These are phyloP conservation scores for Phocides pigmalion DNA, from an alignment of 1,140 invertebrate species.

Conservation along the genomic window DNA sequence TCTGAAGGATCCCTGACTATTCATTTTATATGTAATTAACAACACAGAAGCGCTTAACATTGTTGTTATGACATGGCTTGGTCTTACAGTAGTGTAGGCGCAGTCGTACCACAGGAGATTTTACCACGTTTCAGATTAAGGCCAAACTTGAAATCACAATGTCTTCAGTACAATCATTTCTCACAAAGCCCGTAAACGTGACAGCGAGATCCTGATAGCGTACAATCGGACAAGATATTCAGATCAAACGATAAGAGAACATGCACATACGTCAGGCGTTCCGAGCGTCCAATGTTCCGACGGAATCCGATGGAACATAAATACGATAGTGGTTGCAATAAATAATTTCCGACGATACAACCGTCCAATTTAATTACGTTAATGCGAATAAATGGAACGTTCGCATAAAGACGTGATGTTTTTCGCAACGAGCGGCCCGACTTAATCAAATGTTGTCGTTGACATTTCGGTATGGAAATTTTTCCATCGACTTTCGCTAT, in stretches of 20 bases:
- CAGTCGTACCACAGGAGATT: no score
- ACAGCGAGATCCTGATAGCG: not conserved
- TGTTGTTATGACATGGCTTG: no score
- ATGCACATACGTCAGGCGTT: conserved; percentile 1
- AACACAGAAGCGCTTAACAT: no score
- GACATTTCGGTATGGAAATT: conserved; percentile 3
- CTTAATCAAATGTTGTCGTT: not conserved
- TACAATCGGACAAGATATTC: not conserved
- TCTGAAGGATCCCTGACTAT: no score
- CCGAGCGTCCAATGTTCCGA: not conserved
- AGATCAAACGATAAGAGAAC: not conserved
- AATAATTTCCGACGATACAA: conserved; percentile 2
- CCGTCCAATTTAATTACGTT: conserved; percentile 16
- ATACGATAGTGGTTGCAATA: conserved; percentile 2
- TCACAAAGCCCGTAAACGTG: conserved; percentile 5
- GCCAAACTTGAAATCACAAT: no score
- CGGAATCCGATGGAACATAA: conserved; percentile 3
- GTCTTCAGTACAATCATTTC: not conserved
- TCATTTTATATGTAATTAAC: no score
- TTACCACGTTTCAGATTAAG: no score
- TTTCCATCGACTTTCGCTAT: conserved; percentile 5
- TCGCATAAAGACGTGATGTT: conserved; percentile 2
- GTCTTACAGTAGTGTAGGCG: no score
- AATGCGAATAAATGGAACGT: conserved; percentile 9
- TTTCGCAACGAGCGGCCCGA: not conserved